Evolutionary conservation across 1,140 invertebrate genomes (phyloP), one percentile per base, ranked within the genome.

Genomic region (Argopecten irradians): DNA sequence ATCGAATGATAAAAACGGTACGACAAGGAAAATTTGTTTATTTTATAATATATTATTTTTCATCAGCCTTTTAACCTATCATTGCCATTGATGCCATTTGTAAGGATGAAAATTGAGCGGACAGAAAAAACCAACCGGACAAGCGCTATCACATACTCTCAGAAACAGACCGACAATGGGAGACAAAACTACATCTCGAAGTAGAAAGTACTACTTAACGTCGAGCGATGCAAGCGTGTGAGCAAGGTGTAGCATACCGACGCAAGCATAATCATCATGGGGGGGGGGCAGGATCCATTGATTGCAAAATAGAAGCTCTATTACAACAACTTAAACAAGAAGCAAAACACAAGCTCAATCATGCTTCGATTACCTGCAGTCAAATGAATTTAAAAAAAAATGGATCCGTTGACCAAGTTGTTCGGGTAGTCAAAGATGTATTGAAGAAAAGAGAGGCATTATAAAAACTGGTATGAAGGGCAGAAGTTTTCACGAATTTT

Each of bases 1-100:
- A n/a, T 89, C 91, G n/a, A 14, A 82, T 93, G 14, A 36, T 93
- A 41, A 93, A 93, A 83, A 84, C 90, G 19, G n/a, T 93, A 87
- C 87, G 93, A 93, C 85, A 71, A 89, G 22, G 89, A 89, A n/a
- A n/a, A n/a, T n/a, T n/a, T n/a, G n/a, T n/a, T n/a, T n/a, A n/a
- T n/a, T n/a, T n/a, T n/a, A n/a, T n/a, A n/a, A n/a, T n/a, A n/a
- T n/a, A n/a, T n/a, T n/a, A n/a, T n/a, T n/a, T n/a, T n/a, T 82
- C 92, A 91, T 87, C 89, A 91, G 33, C 83, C 90, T 3, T 82
- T 93, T n/a, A n/a, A 82, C 93, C 92, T 14, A 82, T 92, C 14
- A 88, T 89, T 83, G 92, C 91, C 39, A 93, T 93, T 90, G 92
- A 93, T 83, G 55, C 55, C 1, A 28, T 82, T 83, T 13, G 34